Evolutionary conservation across 1,140 invertebrate genomes (phyloP), one percentile per base, ranked within the genome.

Genomic region (Delia radicum): DNA sequence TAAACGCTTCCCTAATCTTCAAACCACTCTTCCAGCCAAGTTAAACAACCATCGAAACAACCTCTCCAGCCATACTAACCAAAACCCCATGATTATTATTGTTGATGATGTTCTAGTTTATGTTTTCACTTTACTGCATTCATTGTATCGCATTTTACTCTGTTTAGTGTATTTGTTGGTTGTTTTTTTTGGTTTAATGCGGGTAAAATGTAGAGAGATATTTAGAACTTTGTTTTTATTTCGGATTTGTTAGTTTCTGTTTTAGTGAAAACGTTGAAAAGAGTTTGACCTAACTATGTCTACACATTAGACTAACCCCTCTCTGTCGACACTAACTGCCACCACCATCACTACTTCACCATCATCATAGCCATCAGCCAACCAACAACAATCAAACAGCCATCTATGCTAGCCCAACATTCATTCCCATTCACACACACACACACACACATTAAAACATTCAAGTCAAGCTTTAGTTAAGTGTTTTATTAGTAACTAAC

Each of bases 91-190:
- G n/a, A 33, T 69, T 69, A 69, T 69, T 69, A 69, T 76, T 77
- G 77, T 73, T 75, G 72, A 29, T 29, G 62, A 76, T 75, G 71
- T 67, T 76, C 33, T 75, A 46, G 31, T 65, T 67, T 46, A 61
- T 73, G 72, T 73, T 73, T 55, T 73, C 48, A 73, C 48, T 73
- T 69, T 33, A 67, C 18, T 15, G n/a, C n/a, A n/a, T 67, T 67
- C 28, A 69, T 69, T 69, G n/a, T n/a, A n/a, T n/a, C n/a, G n/a
- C 65, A 37, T 18, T 69, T 33, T 6, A 48, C 48, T 7, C 15
- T 55, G 48, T 55, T 21, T 55, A 3, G 48, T 24, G 24, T 55
- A 21, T 55, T n/a, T 55, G 24, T 55, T 55, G 18, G n/a, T n/a
- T n/a, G n/a, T n/a, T n/a, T n/a, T n/a, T n/a, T n/a, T 55, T 55